Evolutionary conservation across 2,888 invertebrate genomes (phyloP), one percentile per base, ranked within the genome.

Genomic region (Dione vanillae): DNA sequence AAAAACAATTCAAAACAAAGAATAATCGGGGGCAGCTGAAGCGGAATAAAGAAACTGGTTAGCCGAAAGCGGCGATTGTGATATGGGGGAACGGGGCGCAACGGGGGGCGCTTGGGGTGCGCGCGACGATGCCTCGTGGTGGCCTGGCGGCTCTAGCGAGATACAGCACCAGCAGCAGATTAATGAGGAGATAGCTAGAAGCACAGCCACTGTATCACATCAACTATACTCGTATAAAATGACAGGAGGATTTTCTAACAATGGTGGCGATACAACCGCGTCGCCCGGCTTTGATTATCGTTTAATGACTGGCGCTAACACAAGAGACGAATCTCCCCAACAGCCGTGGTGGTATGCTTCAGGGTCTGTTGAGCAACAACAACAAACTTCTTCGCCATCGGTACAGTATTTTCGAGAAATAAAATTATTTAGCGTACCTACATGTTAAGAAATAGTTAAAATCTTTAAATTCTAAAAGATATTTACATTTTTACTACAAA

Each of bases 211-310:
- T 69, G 83, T 94, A 75, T 92, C 94, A 82, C 96, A 96, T 85
- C 97, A 97, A 89, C 94, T 97, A 79, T 97, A 97, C 87, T 96
- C 96, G 75, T 97, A 97, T 89, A 97, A 97, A 94, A 97, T 97
- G 96, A 96, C 96, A 82, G 96, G 96, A 87, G 96, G 96, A 87
- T 97, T 97, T 94, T 95, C 96, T 82, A 91, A 95, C 95, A 89
- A 95, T 94, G 91, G 94, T 92, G 83, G 94, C 91, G 92, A 95
- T 94, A 89, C 61, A 37, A 68, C 94, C 88, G 94, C 95, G 73
- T 94, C 95, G 76, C 94, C 95, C 76, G 95, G 94, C 82, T 96
- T 96, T 88, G 96, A 96, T 88, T 96, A 96, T 88, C 95, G 96
- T 86, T 91, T 96, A 83, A 89, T 93, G 95, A 94, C 90, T 89